Conservation (phyloP, 2,888 invertebrate genomes). For the Aspidiotus rigidus region DNA sequence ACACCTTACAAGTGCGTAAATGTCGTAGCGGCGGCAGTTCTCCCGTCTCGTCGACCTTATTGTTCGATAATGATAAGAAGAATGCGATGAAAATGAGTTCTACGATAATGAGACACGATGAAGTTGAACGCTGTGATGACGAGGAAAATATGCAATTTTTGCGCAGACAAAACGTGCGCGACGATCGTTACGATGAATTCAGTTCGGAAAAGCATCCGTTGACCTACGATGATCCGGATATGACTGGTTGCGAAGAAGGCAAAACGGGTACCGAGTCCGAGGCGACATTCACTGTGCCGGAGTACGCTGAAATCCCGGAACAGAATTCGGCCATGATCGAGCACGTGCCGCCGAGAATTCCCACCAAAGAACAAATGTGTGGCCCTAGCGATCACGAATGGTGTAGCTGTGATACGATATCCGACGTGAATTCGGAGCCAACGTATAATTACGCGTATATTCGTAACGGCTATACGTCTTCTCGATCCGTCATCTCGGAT, state of each 20-base stretch:
- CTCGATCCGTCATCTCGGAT: slow-evolving; percentile 25
- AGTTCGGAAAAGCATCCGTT: slow-evolving; percentile 27
- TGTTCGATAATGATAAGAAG: slow-evolving; percentile 13
- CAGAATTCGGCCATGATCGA: neutral
- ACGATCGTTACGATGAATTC: slow-evolving; percentile 15
- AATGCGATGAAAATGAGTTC: neutral
- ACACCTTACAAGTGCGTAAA: slow-evolving; percentile 28
- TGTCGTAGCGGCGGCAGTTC: slow-evolving; percentile 32
- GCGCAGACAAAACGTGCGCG: neutral
- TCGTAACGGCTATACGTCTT: slow-evolving; percentile 25
- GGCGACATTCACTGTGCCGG: slow-evolving; percentile 26
- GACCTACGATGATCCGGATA: slow-evolving; percentile 27
- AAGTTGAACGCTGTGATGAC: slow-evolving; percentile 6
- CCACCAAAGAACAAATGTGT: slow-evolving; percentile 31
- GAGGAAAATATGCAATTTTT: slow-evolving; percentile 15
- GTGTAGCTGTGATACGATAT: slow-evolving; percentile 28
- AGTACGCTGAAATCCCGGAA: slow-evolving; percentile 26
- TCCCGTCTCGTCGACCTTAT: slow-evolving; percentile 11
- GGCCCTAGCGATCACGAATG: slow-evolving; percentile 31
- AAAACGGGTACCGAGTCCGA: slow-evolving; percentile 28
- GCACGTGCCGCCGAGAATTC: neutral
- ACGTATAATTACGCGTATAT: slow-evolving; percentile 32
- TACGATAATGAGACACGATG: neutral
- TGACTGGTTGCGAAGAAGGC: slow-evolving; percentile 20
- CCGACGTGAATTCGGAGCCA: slow-evolving; percentile 30